Conservation (phyloP, 2,888 invertebrate species). For the Xestoiulus laeticollis region DNA sequence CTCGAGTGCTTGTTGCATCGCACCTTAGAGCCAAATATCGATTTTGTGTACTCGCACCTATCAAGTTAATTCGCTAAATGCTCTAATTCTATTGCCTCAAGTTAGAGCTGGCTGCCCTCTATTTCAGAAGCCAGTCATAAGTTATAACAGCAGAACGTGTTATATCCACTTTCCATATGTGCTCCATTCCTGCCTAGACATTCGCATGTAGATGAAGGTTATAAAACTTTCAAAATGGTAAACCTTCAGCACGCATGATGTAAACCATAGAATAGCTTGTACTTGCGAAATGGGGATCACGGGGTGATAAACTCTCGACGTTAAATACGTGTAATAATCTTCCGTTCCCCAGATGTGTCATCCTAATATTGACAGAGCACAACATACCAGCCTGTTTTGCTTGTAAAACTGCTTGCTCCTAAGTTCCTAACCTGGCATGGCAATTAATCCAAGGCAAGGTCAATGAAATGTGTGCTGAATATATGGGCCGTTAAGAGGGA, state of each 20-base stretch:
- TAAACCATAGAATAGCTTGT: not conserved
- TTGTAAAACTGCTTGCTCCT: too few relatives aligned
- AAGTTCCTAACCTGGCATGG: not conserved
- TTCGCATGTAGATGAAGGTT: slow-evolving; percentile 1
- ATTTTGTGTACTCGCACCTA: not conserved
- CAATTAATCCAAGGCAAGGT: not conserved
- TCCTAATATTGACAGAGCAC: not conserved
- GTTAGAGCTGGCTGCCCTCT: not conserved
- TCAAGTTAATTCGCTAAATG: slow-evolving; percentile 36
- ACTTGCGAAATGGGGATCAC: not conserved
- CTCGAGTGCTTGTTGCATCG: not conserved
- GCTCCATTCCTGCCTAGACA: not conserved
- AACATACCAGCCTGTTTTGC: not conserved
- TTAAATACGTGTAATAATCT: not conserved
- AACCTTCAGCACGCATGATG: not conserved
- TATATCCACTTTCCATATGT: not conserved
- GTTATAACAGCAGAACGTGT: not conserved
- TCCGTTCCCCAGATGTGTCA: not conserved
- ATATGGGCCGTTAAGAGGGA: not conserved
- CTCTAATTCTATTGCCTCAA: not conserved
- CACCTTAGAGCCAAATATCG: slow-evolving; percentile 3
- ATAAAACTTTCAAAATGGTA: not conserved
- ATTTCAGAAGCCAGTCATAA: not conserved
- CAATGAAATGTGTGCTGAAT: not conserved
- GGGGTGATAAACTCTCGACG: slow-evolving; percentile 1